Conservation (phyloP, 2,797 vertebrate genomes). For the Periparus ater region DNA sequence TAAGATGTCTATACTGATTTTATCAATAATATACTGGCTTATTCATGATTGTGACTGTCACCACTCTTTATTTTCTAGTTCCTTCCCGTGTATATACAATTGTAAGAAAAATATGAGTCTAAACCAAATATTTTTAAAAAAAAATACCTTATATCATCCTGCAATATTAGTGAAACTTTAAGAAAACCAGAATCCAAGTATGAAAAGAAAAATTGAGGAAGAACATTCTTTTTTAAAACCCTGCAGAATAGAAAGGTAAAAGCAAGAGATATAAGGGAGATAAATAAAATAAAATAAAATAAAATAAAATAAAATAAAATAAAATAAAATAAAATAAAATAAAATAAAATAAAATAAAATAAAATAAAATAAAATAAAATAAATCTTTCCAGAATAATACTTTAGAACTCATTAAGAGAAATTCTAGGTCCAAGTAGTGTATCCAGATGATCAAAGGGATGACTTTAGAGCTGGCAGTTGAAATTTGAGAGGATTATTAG, state of each 20-base stretch:
- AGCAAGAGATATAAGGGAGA: neutral
- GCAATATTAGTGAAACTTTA: neutral
- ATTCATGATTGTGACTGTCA: neutral
- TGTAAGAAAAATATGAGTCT: neutral
- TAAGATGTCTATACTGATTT: neutral
- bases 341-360: no score
- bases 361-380: neutral
- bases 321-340: no score
- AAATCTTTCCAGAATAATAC: neutral
- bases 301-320: no score
- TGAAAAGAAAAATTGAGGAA: neutral
- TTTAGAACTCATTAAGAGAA: neutral
- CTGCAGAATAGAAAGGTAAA: neutral
- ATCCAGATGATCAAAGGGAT: neutral
- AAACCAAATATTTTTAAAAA: neutral
- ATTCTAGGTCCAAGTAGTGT: neutral
- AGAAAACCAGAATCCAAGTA: neutral
- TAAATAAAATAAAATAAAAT: no score
- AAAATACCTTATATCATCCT: neutral
- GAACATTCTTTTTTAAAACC: neutral
- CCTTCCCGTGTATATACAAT: neutral
- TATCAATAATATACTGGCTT: neutral
- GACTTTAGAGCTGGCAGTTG: neutral
- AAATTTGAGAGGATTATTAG: neutral
- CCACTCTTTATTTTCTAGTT: neutral